Evolutionary conservation across 1,140 invertebrate genomes (phyloP).

Genomic region (Acarapis woodi): DNA sequence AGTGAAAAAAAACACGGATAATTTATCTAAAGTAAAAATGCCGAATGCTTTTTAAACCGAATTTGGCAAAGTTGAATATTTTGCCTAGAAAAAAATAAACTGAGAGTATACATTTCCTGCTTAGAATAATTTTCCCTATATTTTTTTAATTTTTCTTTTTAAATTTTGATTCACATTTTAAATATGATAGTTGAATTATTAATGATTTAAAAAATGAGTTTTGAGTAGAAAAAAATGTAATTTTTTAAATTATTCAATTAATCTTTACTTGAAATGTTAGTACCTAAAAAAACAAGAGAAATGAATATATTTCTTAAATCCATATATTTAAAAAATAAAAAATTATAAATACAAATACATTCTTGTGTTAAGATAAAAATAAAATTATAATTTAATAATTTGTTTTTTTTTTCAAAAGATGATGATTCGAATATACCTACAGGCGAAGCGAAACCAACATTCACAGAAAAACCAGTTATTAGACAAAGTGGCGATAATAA

Average conservation of each 20-base stretch:
- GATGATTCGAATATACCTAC: slow-evolving; percentile 11
- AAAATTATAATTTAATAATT: not conserved
- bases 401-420: slow-evolving; percentile 5
- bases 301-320: not conserved
- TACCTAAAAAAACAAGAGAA: too few species aligned
- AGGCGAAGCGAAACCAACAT: slow-evolving; percentile 69
- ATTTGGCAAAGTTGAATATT: too few species aligned
- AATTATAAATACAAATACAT: not conserved
- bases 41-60: too few species aligned
- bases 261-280: too few species aligned
- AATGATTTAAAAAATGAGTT: not conserved
- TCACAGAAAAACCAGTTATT: slow-evolving; percentile 81
- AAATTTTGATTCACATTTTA: too few species aligned
- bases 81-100: too few species aligned
- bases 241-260: not conserved
- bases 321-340: not conserved
- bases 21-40: too few species aligned
- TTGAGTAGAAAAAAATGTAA: not conserved
- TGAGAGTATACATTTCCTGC: too few species aligned
- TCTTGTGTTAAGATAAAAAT: not conserved
- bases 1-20: too few species aligned
- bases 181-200: not conserved
- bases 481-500: slow-evolving; percentile 71
- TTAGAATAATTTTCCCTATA: too few species aligned
- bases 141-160: too few species aligned